Percentiles rank a stretch among this genome's conserved stretches.
Conservation (phyloP, 2,797 vertebrate genomes). For the Chelon auratus region DNA sequence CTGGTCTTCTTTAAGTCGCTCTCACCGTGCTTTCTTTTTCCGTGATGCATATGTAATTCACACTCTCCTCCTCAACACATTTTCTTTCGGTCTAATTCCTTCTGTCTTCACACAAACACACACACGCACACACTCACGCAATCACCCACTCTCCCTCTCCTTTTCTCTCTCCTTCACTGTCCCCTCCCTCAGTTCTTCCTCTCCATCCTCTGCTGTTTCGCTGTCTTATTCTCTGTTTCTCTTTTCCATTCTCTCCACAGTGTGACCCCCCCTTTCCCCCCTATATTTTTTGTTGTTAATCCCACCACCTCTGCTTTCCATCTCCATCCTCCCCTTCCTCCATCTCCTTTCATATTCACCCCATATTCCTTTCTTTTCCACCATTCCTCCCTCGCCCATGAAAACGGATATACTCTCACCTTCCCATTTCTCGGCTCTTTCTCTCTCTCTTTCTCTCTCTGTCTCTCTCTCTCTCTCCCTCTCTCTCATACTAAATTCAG, state of each 20-base stretch:
- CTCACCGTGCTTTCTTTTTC: slow-evolving; percentile 58
- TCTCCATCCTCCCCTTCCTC: slow-evolving; percentile 63
- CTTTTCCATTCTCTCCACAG: slow-evolving; percentile 66
- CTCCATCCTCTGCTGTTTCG: slow-evolving; percentile 72
- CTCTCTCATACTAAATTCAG: slow-evolving; percentile 67
- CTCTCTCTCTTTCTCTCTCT: slow-evolving; percentile 67
- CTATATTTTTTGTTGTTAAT: slow-evolving; percentile 45
- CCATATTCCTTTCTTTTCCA: slow-evolving; percentile 47
- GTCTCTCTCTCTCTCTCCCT: slow-evolving; percentile 39
- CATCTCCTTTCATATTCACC: slow-evolving; percentile 65
- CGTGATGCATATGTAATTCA: slow-evolving; percentile 84
- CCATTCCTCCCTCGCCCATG: slow-evolving; percentile 22
- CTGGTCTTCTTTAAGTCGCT: slow-evolving; percentile 32
- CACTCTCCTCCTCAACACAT: slow-evolving; percentile 82
- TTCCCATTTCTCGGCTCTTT: slow-evolving; percentile 1
- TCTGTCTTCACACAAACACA: slow-evolving; percentile 72
- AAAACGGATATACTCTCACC: slow-evolving; percentile 49
- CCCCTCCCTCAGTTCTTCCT: slow-evolving; percentile 77
- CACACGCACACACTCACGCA: slow-evolving; percentile 34
- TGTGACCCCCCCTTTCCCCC: slow-evolving; percentile 57
- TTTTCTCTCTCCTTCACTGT: slow-evolving; percentile 71
- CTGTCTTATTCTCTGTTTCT: slow-evolving; percentile 74
- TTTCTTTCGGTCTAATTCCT: slow-evolving; percentile 84
- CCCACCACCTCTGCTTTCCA: slow-evolving; percentile 71
- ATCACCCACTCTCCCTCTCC: slow-evolving; percentile 66